Conservation (phyloP, 1,140 invertebrate genomes). For the Euwallacea similis region DNA sequence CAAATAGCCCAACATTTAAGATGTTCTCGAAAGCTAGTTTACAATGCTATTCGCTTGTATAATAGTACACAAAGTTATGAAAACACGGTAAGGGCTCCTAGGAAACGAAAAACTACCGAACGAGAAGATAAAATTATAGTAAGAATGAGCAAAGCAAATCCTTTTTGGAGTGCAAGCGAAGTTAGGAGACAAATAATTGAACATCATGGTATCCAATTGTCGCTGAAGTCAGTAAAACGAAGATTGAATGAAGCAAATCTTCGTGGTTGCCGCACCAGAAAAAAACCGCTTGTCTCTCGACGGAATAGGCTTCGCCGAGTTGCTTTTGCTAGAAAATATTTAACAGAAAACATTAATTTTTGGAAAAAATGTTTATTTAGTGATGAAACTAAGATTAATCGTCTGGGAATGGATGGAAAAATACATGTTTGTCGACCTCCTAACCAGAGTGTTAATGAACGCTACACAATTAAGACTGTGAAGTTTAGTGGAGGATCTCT, state of each 20-base stretch:
- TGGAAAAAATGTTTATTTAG: slow-evolving; percentile 7
- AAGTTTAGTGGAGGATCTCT: slow-evolving; percentile 1
- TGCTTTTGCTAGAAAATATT: slow-evolving; percentile 1
- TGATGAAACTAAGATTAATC: slow-evolving; percentile 12
- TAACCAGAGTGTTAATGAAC: slow-evolving; percentile 7
- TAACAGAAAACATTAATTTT: slow-evolving; percentile 6
- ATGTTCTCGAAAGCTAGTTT: background rate
- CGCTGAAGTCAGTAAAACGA: slow-evolving; percentile 2
- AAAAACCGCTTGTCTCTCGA: slow-evolving; percentile 3
- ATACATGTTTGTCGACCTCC: background rate
- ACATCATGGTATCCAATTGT: background rate
- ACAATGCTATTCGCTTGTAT: slow-evolving; percentile 4
- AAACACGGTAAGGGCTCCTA: background rate
- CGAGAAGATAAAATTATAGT: background rate
- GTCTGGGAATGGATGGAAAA: slow-evolving; percentile 11
- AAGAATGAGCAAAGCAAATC: slow-evolving; percentile 5
- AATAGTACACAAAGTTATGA: slow-evolving; percentile 6
- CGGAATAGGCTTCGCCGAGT: background rate
- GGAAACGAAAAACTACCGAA: background rate
- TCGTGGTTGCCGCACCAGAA: background rate
- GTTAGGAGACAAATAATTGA: slow-evolving; percentile 1
- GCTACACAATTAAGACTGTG: slow-evolving; percentile 13
- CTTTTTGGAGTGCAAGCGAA: slow-evolving; percentile 5
- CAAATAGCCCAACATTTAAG: background rate
- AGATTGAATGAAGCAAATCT: slow-evolving; percentile 4